Conservation (phyloP, 2,113 vertebrate species). For the Pteronura brasiliensis region DNA sequence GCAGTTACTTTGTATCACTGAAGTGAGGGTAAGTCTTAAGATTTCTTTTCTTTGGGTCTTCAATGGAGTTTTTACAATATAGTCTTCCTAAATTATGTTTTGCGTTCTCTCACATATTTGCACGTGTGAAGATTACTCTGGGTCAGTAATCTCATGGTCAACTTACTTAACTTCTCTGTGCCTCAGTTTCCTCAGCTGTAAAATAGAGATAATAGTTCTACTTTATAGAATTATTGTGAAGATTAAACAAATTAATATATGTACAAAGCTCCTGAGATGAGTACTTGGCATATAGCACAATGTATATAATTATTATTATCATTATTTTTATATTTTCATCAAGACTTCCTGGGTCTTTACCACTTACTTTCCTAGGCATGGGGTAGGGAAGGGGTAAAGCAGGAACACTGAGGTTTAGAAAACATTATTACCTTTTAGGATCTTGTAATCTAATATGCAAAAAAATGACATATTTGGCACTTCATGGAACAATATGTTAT, state of each 20-base stretch:
- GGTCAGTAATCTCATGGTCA: not conserved
- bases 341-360: not conserved
- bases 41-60: not conserved
- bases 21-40: not conserved
- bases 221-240: not conserved
- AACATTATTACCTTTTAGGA: not conserved
- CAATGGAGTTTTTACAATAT: not conserved
- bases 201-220: not conserved
- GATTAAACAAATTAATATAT: not conserved
- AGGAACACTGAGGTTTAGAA: not conserved
- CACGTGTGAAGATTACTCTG: not conserved
- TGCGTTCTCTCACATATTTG: not conserved
- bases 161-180: not conserved
- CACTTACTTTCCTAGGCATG: not conserved
- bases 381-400: not conserved
- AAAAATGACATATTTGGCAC: not conserved
- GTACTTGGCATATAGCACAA: not conserved
- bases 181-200: conserved; percentile 4
- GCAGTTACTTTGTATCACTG: not conserved
- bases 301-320: not conserved
- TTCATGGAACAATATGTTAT: not conserved
- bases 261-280: not conserved
- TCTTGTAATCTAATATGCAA: not conserved
- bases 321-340: not conserved
- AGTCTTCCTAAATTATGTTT: not conserved